Percentiles rank a stretch among this genome's conserved stretches.
These are phyloP conservation scores for Eublepharis macularius DNA, from an alignment of 2,113 vertebrate genomes.

Conservation along the genomic window DNA sequence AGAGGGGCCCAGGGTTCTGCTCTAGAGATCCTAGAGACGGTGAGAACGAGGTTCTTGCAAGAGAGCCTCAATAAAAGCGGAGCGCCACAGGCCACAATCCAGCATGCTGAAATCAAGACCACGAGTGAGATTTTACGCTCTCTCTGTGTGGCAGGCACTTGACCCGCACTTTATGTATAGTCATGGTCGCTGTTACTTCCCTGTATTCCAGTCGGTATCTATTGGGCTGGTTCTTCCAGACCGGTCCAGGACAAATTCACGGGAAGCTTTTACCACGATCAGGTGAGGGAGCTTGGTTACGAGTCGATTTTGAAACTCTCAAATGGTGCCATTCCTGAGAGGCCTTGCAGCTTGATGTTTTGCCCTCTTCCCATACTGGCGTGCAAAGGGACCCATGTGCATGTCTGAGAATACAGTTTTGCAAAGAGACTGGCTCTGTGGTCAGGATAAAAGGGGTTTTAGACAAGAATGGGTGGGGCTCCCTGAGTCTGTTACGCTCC, in stretches of 20 bases:
- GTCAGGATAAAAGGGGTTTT: not conserved
- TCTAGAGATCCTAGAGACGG: not conserved
- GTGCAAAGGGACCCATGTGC: no score
- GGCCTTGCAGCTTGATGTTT: not conserved
- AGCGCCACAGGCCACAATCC: not conserved
- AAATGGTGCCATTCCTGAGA: not conserved
- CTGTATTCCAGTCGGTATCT: not conserved
- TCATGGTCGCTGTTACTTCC: conserved; percentile 46
- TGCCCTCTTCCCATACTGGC: not conserved
- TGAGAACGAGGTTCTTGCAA: not conserved
- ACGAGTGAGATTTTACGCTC: not conserved
- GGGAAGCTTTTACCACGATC: no score
- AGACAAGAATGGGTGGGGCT: not conserved
- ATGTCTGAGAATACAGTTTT: not conserved
- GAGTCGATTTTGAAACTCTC: not conserved
- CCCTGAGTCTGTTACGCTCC: not conserved
- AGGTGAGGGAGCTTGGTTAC: not conserved
- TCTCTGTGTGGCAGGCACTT: conserved; percentile 46
- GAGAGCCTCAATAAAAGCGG: not conserved
- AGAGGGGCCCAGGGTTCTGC: not conserved
- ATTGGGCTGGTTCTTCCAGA: not conserved
- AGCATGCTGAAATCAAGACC: not conserved
- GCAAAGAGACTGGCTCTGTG: not conserved
- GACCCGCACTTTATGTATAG: conserved; percentile 64
- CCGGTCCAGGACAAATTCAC: not conserved